phyloP scores from a whole-genome alignment of 2,797 vertebrate species.

The Toxotes lorentzi region DNA sequence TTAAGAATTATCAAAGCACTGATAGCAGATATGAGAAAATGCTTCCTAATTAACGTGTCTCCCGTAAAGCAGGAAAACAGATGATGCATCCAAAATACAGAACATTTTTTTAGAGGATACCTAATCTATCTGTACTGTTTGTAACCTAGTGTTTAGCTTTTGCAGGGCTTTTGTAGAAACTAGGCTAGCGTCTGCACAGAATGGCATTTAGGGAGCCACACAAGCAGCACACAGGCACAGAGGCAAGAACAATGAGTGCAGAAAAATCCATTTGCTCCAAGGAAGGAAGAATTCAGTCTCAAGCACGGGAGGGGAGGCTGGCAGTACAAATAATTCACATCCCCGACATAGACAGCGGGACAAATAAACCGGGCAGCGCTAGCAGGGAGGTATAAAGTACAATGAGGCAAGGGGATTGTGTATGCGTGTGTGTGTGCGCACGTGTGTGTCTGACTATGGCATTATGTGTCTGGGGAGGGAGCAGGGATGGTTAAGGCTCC shows the following conservation, averaged over 20 bases:
- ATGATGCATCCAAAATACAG: conserved; percentile 55
- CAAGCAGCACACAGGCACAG: conserved; percentile 72
- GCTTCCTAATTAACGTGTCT: conserved; percentile 19
- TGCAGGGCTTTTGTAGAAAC: conserved; percentile 59
- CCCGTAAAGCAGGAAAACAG: background rate
- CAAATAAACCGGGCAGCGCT: conserved; percentile 70
- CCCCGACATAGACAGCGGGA: conserved; percentile 73
- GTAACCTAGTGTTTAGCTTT: conserved; percentile 30
- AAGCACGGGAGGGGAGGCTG: conserved; percentile 65
- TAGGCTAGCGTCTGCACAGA: conserved; percentile 63
- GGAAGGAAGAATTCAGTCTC: conserved; percentile 68
- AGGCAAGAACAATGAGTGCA: conserved; percentile 74
- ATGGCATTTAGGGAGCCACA: conserved; percentile 75
- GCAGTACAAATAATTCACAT: conserved; percentile 81
- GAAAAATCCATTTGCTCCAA: conserved; percentile 75
- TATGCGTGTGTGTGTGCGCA: conserved; percentile 16
- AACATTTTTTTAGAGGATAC: conserved; percentile 25
- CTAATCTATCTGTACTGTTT: conserved; percentile 29
- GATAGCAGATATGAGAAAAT: background rate
- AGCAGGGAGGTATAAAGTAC: conserved; percentile 67
- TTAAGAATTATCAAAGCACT: conserved; percentile 11
- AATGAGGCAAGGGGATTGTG: conserved; percentile 49
- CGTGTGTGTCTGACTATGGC: conserved; percentile 17
- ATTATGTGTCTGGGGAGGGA: conserved; percentile 17
- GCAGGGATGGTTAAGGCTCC: conserved; percentile 28